Evolutionary conservation across 2,113 vertebrate species (phyloP), one percentile per base, ranked within the genome.

Genomic region (Paralichthys olivaceus): DNA sequence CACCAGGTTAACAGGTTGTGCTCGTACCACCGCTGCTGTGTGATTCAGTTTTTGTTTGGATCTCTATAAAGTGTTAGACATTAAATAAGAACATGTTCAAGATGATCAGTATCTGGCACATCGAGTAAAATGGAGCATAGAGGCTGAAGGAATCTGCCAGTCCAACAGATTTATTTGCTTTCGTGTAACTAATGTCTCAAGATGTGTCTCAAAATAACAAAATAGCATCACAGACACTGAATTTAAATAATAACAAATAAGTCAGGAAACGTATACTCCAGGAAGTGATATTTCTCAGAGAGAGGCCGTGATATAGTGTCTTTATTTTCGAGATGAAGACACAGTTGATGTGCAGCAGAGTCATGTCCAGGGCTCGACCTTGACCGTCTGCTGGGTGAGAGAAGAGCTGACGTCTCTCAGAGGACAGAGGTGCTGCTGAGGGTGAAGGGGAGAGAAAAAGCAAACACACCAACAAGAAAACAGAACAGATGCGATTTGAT

Each of bases 301-400:
- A 47, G 14, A 29, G 29, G n/a, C 53, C 69, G 32, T 37, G 63
- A 54, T 61, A 53, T 4, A 3, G 4, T 0, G 56, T 43, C 34
- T 84, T 69, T 2, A 22, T 84, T 85, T 86, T 75, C 5, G 40
- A 62, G 73, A 77, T 40, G 47, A 23, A 53, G 72, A 72, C 49
- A 17, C 34, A 45, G 34, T 62, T 82, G 79, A 87, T 79, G 85
- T 87, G 74, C 79, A 54, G 65, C 20, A 4, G 70, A 64, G 73
- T 86, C 65, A 22, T 65, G 70, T 75, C 37, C 77, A 84, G 87
- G 74, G 66, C 60, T 83, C 75, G 72, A 90, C 89, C 89, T 85
- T 89, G 82, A 84, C 83, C 90, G 89, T 89, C 84, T 91, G 91
- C 75, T 75, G 69, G 80, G 59, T 68, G 83, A 22, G 47, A 65